These are phyloP conservation scores for Tinamus major DNA, from an alignment of 2,797 vertebrate species.

Conservation along the genomic window DNA sequence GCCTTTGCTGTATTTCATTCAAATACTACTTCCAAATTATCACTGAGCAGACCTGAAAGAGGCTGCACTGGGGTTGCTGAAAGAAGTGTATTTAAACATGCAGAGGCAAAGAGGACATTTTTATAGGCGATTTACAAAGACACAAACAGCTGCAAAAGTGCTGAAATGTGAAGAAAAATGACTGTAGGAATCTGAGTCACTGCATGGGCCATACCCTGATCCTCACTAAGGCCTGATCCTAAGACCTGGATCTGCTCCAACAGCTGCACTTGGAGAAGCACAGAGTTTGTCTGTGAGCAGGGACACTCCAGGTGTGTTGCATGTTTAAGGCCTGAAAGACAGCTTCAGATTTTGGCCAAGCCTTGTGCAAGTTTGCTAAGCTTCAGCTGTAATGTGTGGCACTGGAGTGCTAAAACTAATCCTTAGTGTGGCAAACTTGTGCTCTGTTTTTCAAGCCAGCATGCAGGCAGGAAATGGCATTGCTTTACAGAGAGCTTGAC, in stretches of 20 bases:
- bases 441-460: background rate
- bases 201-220: rapidly evolving
- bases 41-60: background rate
- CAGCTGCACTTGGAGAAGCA: background rate
- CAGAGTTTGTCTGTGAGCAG: background rate
- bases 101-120: background rate
- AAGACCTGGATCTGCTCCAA: background rate
- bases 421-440: background rate
- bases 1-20: background rate
- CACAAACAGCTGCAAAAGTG: background rate
- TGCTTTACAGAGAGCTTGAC: background rate
- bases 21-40: background rate
- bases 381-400: background rate
- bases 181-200: rapidly evolving
- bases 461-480: background rate
- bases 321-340: background rate
- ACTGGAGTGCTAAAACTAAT: background rate
- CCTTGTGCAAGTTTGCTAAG: background rate
- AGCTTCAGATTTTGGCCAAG: background rate
- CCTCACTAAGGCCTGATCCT: background rate
- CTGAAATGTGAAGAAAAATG: background rate
- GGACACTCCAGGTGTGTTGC: rapidly evolving
- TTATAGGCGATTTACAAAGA: background rate
- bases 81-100: background rate
- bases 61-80: background rate